Evolutionary conservation across 1,140 invertebrate genomes (phyloP).

Genomic region (Bicyclus anynana): DNA sequence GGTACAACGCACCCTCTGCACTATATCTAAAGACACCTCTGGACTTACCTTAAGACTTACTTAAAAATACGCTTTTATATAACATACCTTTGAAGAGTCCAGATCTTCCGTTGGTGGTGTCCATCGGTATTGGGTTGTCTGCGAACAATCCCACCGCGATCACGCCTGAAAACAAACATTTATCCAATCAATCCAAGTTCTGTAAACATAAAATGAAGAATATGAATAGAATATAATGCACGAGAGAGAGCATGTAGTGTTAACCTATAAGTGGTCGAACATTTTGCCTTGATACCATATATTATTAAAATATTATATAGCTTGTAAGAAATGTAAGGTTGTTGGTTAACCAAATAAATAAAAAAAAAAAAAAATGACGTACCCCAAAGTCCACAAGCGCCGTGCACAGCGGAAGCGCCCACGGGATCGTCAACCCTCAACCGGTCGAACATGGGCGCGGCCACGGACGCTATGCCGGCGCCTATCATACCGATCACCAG

Average conservation of each 20-base stretch:
- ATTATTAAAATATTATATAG: too few species aligned
- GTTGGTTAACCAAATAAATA: too few species aligned
- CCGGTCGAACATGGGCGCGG: slow-evolving; percentile 85
- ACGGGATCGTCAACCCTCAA: slow-evolving; percentile 93
- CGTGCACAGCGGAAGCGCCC: slow-evolving; percentile 92
- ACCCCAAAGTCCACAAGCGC: slow-evolving; percentile 85
- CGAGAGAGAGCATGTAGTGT: too few species aligned
- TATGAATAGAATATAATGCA: too few species aligned
- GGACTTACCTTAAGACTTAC: too few species aligned
- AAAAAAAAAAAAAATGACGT: too few species aligned
- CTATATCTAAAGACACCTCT: too few species aligned
- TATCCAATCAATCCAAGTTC: background rate
- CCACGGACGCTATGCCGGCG: slow-evolving; percentile 82
- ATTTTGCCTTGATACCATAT: too few species aligned
- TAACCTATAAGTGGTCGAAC: too few species aligned
- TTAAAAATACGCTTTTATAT: background rate
- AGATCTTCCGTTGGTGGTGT: slow-evolving; percentile 85
- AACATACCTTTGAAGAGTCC: slow-evolving; percentile 86
- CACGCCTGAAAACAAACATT: slow-evolving; percentile 80
- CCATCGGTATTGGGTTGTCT: slow-evolving; percentile 87
- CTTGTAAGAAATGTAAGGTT: too few species aligned
- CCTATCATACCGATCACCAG: slow-evolving; percentile 90
- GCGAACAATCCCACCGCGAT: slow-evolving; percentile 93
- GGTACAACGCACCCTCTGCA: too few species aligned
- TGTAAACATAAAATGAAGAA: too few species aligned